Evolutionary conservation across 2,797 vertebrate genomes (phyloP).

Genomic region (Eulemur coronatus): DNA sequence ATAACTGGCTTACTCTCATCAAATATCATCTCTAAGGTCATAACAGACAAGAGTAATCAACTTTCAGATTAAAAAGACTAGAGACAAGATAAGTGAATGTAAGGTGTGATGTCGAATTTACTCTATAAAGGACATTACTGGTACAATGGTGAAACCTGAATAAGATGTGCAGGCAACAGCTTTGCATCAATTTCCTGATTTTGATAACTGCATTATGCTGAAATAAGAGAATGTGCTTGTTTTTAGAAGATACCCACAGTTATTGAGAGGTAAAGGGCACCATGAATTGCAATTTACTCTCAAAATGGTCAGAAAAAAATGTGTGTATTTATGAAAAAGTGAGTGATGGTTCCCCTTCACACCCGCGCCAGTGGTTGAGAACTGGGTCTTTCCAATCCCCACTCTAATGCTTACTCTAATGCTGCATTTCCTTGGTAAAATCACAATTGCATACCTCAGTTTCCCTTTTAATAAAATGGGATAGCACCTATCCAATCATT

Average conservation of each 20-base stretch:
- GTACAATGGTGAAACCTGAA: background rate
- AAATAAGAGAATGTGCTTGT: background rate
- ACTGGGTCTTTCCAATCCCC: background rate
- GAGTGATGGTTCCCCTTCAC: background rate
- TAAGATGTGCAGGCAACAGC: background rate
- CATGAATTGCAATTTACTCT: background rate
- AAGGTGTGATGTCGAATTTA: background rate
- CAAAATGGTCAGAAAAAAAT: background rate
- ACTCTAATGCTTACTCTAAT: background rate
- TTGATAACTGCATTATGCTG: background rate
- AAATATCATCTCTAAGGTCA: constrained; percentile 20
- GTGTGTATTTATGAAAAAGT: background rate
- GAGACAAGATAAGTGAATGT: background rate
- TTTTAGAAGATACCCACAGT: constrained; percentile 15
- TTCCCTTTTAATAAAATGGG: background rate
- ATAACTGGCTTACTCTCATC: background rate
- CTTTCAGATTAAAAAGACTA: background rate
- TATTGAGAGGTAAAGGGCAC: constrained; percentile 1
- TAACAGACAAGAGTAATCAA: background rate
- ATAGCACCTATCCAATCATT: background rate
- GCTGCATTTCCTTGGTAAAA: background rate
- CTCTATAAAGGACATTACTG: background rate
- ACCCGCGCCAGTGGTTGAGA: background rate
- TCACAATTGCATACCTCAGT: background rate
- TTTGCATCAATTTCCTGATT: background rate